Conservation (phyloP, 2,113 vertebrate species). For the Salvelinus sp. region DNA sequence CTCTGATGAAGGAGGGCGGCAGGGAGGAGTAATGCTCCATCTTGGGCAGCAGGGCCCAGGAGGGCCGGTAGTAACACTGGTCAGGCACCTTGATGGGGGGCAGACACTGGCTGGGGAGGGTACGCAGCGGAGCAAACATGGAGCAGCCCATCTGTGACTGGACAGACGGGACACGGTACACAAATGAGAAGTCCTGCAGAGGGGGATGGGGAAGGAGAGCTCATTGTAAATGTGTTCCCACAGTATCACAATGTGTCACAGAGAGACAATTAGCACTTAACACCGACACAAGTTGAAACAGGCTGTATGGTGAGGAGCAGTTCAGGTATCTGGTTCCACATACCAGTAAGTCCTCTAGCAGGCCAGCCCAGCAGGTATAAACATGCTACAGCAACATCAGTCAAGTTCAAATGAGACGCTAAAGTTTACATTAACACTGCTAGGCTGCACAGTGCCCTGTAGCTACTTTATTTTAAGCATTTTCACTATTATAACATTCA, state of each 20-base stretch:
- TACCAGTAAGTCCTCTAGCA: neutral
- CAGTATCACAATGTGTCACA: neutral
- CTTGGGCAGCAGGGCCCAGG: slow-evolving; percentile 91
- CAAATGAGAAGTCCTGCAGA: slow-evolving; percentile 79
- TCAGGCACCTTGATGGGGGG: slow-evolving; percentile 92
- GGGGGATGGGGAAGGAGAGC: neutral
- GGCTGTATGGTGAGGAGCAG: neutral
- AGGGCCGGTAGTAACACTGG: slow-evolving; percentile 91
- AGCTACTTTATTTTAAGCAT: too few relatives aligned
- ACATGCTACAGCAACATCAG: too few relatives aligned
- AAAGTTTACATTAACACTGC: too few relatives aligned
- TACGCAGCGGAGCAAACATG: slow-evolving; percentile 89
- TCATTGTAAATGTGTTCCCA: neutral
- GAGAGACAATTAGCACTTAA: neutral
- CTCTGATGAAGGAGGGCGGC: slow-evolving; percentile 83
- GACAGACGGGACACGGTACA: slow-evolving; percentile 72
- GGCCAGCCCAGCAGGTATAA: too few relatives aligned
- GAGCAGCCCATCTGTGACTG: slow-evolving; percentile 89
- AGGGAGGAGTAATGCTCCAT: slow-evolving; percentile 88
- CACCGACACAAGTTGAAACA: neutral
- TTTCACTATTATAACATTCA: too few relatives aligned
- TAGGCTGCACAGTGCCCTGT: too few relatives aligned
- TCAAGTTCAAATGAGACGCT: too few relatives aligned
- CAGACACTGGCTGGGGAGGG: slow-evolving; percentile 90
- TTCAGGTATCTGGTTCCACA: too few relatives aligned